Conservation (phyloP, 2,797 vertebrate genomes). For the Trematomus bernacchii region DNA sequence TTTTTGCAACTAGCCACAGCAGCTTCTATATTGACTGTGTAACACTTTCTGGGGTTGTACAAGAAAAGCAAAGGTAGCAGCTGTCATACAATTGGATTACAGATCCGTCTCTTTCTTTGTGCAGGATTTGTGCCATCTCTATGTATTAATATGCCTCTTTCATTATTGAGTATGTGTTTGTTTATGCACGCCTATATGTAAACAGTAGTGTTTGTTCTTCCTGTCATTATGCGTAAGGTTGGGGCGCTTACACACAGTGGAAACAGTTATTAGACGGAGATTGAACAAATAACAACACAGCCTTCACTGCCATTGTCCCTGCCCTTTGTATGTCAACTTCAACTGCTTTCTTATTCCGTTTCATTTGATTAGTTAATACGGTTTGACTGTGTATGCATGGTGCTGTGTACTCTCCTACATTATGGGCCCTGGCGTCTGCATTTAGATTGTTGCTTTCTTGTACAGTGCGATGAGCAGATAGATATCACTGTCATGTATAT, state of each 20-base stretch:
- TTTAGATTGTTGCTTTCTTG: neutral
- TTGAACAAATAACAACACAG: conserved; percentile 17
- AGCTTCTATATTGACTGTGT: too few relatives aligned
- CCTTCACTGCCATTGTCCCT: neutral
- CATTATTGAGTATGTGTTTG: conserved; percentile 34
- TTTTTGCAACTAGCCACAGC: too few relatives aligned
- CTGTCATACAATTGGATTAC: conserved; percentile 2
- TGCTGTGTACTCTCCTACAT: neutral
- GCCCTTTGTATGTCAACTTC: neutral
- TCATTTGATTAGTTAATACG: neutral
- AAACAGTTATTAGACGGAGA: conserved; percentile 18
- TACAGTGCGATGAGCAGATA: neutral
- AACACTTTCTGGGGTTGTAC: neutral
- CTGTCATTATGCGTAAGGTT: conserved; percentile 26
- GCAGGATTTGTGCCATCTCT: conserved; percentile 30
- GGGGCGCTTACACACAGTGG: neutral
- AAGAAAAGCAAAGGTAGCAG: neutral
- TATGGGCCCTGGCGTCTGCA: neutral
- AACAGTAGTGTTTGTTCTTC: conserved; percentile 43
- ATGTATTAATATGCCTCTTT: conserved; percentile 38
- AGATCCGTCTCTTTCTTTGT: neutral
- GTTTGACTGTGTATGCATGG: too few relatives aligned
- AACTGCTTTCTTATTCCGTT: neutral
- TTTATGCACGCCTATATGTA: neutral
- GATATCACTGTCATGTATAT: neutral